These are phyloP conservation scores for Collichthys lucidus DNA, from an alignment of 2,113 vertebrate genomes.

Conservation along the genomic window DNA sequence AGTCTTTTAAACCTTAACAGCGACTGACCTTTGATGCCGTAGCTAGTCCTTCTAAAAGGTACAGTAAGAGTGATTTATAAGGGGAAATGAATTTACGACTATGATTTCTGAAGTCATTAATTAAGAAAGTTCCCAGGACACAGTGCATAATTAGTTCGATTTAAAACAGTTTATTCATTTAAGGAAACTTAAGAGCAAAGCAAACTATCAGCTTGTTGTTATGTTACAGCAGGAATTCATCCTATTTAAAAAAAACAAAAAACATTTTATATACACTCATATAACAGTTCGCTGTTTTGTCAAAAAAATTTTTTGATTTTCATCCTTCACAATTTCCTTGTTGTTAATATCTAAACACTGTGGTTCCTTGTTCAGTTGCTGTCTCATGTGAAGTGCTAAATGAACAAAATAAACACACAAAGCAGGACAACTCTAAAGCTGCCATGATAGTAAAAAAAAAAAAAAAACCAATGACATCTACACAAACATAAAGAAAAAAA, in stretches of 20 bases:
- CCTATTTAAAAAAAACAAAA: neutral
- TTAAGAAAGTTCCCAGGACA: neutral
- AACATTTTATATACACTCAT: slow-evolving; percentile 17
- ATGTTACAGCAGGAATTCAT: slow-evolving; percentile 1
- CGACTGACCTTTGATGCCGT: neutral
- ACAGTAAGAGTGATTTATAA: neutral
- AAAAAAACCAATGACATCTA: neutral
- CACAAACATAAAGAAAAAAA: neutral
- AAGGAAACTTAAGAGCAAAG: neutral
- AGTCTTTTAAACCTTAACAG: neutral
- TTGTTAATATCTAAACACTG: neutral
- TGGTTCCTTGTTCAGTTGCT: slow-evolving; percentile 3
- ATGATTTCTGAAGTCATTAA: neutral
- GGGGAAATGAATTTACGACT: neutral
- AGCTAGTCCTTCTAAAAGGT: neutral
- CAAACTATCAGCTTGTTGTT: slow-evolving; percentile 8
- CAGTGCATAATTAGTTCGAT: neutral
- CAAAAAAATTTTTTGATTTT: slow-evolving; percentile 3
- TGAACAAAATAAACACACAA: slow-evolving; percentile 14
- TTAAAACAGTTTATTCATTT: slow-evolving; percentile 19
- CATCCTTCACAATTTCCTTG: neutral
- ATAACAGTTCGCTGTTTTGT: neutral
- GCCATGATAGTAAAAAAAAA: neutral
- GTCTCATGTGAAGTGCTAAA: neutral
- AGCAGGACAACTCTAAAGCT: slow-evolving; percentile 5